Evolutionary conservation across 1,140 invertebrate species (phyloP).

Genomic region (Lepidostoma basale): DNA sequence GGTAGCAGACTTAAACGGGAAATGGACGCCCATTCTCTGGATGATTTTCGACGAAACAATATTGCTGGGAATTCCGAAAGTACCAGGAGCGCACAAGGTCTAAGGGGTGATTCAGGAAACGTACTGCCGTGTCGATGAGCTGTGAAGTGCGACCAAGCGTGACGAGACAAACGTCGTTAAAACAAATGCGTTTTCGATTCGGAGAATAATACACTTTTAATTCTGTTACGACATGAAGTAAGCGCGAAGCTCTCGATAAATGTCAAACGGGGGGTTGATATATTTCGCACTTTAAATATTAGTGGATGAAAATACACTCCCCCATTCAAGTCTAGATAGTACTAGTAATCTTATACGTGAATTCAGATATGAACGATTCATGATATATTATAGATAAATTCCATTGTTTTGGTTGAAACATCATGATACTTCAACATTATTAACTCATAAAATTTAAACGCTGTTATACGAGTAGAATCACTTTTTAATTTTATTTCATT

Average conservation of each 20-base stretch:
- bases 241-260: slow-evolving; percentile 11
- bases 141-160: slow-evolving; percentile 23
- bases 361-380: too few relatives aligned
- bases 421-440: too few relatives aligned
- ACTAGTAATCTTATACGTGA: too few relatives aligned
- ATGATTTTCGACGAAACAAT: slow-evolving; percentile 30
- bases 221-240: slow-evolving; percentile 18
- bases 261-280: background rate
- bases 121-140: slow-evolving; percentile 12
- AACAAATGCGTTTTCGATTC: slow-evolving; percentile 29
- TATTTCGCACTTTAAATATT: background rate
- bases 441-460: too few relatives aligned
- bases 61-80: background rate
- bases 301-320: background rate
- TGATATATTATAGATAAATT: too few relatives aligned
- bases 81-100: slow-evolving; percentile 7
- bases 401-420: too few relatives aligned
- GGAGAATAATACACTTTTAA: slow-evolving; percentile 27
- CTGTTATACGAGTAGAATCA: too few relatives aligned
- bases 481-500: too few relatives aligned
- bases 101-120: slow-evolving; percentile 20
- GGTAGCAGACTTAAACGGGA: slow-evolving; percentile 21
- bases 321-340: too few relatives aligned
- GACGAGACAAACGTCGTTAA: slow-evolving; percentile 24
- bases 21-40: slow-evolving; percentile 21